A percentile compares a stretch with the other conserved stretches of the same genome.
Evolutionary conservation across 2,113 vertebrate species (phyloP).

Genomic region (Myotis lucifugus): DNA sequence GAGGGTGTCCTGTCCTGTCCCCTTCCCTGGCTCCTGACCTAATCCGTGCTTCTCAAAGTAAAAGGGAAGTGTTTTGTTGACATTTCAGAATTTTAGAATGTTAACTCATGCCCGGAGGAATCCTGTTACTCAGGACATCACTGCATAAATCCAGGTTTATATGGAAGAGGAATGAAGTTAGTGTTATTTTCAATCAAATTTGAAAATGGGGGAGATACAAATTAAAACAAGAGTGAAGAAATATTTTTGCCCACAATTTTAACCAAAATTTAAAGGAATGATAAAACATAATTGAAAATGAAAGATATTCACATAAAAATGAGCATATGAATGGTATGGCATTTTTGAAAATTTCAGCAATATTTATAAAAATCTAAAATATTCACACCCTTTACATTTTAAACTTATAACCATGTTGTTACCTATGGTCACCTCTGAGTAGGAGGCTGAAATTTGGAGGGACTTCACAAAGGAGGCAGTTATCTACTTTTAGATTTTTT

Average conservation of each 20-base stretch:
- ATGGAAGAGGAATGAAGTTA: background rate
- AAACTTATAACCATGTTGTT: background rate
- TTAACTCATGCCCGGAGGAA: background rate
- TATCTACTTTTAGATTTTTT: background rate
- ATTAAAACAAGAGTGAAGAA: background rate
- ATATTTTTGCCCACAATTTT: background rate
- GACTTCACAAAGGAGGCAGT: background rate
- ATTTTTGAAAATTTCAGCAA: background rate
- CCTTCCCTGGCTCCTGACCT: background rate
- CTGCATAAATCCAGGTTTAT: background rate
- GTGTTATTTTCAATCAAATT: background rate
- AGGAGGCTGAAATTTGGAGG: background rate
- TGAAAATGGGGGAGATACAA: background rate
- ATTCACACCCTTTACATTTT: background rate
- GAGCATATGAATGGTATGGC: background rate
- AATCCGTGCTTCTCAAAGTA: background rate
- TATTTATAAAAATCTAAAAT: background rate
- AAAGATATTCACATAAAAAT: background rate
- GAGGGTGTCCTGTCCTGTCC: background rate
- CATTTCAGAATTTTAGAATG: background rate
- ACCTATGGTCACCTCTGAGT: background rate
- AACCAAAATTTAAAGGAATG: background rate
- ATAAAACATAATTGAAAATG: background rate
- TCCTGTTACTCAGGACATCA: background rate
- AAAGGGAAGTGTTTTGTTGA: background rate